Evolutionary conservation across 2,797 vertebrate genomes (phyloP), one percentile per base, ranked within the genome.

Genomic region (Phalanger gymnotis): DNA sequence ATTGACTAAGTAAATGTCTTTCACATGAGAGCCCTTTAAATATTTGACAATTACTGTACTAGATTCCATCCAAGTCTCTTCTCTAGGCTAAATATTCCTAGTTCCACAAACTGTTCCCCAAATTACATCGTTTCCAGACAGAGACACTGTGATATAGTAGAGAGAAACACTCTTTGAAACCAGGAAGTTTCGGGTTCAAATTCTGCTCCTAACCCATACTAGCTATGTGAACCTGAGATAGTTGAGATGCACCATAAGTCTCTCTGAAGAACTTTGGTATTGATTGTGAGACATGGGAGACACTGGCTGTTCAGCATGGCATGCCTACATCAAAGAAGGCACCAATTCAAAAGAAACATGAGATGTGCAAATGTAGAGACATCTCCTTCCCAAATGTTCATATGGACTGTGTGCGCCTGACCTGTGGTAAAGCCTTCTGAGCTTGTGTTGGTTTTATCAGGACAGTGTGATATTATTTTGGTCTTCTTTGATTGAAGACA

Each of bases 41-140:
- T 90, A 94, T 47, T 66, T 96, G 56, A 94, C 94, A 30, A 73
- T 7, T 95, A 58, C 14, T 95, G 92, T 56, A 54, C 52, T 53
- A 9, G 81, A n/a, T 94, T 40, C 96, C n/a, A 54, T 34, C 96
- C 30, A 54, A 61, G 25, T 93, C 47, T 96, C 95, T 40, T 56
- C 53, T 92, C n/a, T 91, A 47, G 5, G 11, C 90, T 31, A 57
- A 96, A 93, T 87, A 93, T 58, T 94, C 90, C 40, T 51, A 92
- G 30, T 52, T 92, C 14, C 47, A 93, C 96, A 94, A 91, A 34
- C 51, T 95, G 95, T 94, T 55, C 90, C 54, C 57, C 47, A 81
- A 81, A 81, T 47, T 3, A 47, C 22, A 81, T 47, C 40, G 47
- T 47, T 81, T 81, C 40, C 25, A 87, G 73, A 51, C 25, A 87